These are phyloP conservation scores for Macrotus californicus DNA, from an alignment of 2,113 vertebrate species.

Conservation along the genomic window DNA sequence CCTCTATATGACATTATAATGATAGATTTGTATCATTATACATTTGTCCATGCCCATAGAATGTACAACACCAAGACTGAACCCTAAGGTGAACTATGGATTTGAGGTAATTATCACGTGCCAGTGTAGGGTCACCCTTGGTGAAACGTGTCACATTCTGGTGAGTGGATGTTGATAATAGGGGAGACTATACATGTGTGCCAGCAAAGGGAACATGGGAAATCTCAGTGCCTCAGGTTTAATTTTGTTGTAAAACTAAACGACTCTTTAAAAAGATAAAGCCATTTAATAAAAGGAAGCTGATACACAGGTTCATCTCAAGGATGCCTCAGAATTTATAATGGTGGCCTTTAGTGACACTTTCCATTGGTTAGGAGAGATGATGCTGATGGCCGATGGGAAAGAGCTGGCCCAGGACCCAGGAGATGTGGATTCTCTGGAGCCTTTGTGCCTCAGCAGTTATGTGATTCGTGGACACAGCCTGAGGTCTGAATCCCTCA, in stretches of 20 bases:
- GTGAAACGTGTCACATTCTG: not conserved
- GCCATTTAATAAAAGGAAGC: not conserved
- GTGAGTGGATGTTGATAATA: not conserved
- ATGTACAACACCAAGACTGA: not conserved
- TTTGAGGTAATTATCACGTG: not conserved
- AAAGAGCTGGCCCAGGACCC: not conserved
- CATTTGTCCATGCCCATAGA: not conserved
- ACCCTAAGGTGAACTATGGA: not conserved
- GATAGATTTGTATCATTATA: not conserved
- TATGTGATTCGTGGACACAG: not conserved
- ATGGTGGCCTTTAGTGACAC: not conserved
- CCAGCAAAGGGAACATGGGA: not conserved
- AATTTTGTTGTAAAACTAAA: not conserved
- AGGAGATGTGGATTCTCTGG: not conserved
- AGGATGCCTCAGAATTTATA: not conserved
- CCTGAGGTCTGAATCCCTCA: not conserved
- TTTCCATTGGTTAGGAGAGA: not conserved
- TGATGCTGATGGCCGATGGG: not conserved
- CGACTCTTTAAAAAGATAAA: not conserved
- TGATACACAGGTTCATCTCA: not conserved
- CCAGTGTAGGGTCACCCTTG: not conserved
- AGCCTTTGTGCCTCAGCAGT: not conserved
- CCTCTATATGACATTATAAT: not conserved
- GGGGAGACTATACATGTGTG: not conserved
- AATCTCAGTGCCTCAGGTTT: not conserved